A percentile compares a stretch with the other conserved stretches of the same genome.
Evolutionary conservation across 1,140 invertebrate species (phyloP).

Genomic region (Anoplophora glabripennis): DNA sequence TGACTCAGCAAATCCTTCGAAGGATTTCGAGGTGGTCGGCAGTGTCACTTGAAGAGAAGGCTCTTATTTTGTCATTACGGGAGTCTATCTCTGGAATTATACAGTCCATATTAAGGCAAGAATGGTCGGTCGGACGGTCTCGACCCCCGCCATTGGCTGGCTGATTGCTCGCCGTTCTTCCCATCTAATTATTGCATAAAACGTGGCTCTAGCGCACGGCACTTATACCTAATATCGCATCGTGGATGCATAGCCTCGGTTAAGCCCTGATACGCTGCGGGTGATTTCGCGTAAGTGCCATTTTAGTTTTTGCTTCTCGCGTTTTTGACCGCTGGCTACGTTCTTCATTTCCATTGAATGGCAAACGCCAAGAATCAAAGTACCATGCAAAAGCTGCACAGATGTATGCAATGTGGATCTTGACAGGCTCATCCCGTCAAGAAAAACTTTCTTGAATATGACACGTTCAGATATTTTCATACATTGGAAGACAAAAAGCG

Average conservation of each 20-base stretch:
- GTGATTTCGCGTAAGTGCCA: too few species aligned
- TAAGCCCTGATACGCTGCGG: too few species aligned
- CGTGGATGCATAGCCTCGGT: constrained; percentile 11
- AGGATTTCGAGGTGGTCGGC: constrained; percentile 13
- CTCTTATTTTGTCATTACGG: constrained; percentile 48
- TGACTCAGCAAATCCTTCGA: neutral
- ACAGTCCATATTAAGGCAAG: constrained; percentile 27
- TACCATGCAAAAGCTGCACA: too few species aligned
- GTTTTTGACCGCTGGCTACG: too few species aligned
- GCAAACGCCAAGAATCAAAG: too few species aligned
- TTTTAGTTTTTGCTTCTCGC: too few species aligned
- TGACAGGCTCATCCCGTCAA: too few species aligned
- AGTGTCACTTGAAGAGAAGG: constrained; percentile 36
- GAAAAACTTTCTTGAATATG: too few species aligned
- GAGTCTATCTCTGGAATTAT: constrained; percentile 45
- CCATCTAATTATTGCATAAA: constrained; percentile 31
- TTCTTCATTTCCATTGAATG: too few species aligned
- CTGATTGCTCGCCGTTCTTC: constrained; percentile 28
- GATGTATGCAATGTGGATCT: too few species aligned
- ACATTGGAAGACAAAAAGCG: too few species aligned
- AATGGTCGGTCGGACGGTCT: constrained; percentile 20
- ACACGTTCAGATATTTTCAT: too few species aligned
- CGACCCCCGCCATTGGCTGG: constrained; percentile 29
- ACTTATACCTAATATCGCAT: constrained; percentile 24
- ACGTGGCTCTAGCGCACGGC: constrained; percentile 26